These are phyloP conservation scores for Alloplasta piceator DNA, from an alignment of 2,888 invertebrate species.

Conservation along the genomic window DNA sequence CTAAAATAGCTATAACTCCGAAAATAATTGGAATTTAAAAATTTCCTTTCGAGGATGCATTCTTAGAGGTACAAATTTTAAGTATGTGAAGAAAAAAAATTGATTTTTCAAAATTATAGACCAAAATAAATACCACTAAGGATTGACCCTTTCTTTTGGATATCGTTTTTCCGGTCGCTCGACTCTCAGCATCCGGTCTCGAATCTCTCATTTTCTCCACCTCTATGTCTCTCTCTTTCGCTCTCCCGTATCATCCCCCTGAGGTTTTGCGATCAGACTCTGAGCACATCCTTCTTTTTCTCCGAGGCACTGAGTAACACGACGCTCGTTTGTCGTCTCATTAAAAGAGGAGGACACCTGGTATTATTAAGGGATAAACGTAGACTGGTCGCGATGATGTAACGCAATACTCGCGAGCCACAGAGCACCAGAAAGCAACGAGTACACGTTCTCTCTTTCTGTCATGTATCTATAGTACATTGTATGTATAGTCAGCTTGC, in stretches of 20 bases:
- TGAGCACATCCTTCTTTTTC: conserved; percentile 51
- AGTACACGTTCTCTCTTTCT: conserved; percentile 23
- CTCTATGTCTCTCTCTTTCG: not conserved
- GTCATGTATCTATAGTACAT: too few species aligned
- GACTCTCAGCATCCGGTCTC: conserved; percentile 57
- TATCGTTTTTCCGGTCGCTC: conserved; percentile 44
- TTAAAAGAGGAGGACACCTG: conserved; percentile 78
- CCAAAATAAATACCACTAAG: too few species aligned
- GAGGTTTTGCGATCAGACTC: conserved; percentile 20
- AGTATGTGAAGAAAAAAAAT: too few species aligned
- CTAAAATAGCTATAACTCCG: too few species aligned
- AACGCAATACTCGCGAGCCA: conserved; percentile 76
- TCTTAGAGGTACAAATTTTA: too few species aligned
- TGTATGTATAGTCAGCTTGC: too few species aligned
- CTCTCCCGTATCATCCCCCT: not conserved
- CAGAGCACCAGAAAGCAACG: too few species aligned
- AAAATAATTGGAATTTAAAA: too few species aligned
- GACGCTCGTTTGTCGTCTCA: conserved; percentile 79
- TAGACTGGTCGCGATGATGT: conserved; percentile 77
- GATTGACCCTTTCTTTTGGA: conserved; percentile 23
- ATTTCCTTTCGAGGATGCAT: too few species aligned
- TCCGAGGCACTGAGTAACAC: too few species aligned
- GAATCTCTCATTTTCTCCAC: too few species aligned
- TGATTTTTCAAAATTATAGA: too few species aligned
- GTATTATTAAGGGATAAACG: conserved; percentile 80